Evolutionary conservation across 1,140 invertebrate genomes (phyloP), one percentile per base, ranked within the genome.

Genomic region (Mylabris phalerata): DNA sequence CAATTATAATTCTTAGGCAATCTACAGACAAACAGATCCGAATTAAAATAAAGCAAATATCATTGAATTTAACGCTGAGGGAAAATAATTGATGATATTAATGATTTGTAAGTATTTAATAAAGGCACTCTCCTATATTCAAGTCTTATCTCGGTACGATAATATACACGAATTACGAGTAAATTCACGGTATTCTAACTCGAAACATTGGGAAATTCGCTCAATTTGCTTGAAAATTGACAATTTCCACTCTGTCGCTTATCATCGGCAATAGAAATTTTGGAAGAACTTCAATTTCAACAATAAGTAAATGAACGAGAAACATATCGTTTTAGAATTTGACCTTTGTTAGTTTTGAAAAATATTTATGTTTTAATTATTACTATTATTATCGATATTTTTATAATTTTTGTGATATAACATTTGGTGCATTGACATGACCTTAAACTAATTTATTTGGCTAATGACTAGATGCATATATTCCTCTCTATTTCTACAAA

Each of bases 381-480:
- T 19, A 19, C 19, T 19, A 19, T 19, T 19, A 19, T 19, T 19
- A 19, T 19, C 1, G 19, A 19, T 19, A 13, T 13, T 13, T 13
- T 13, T 13, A 13, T 13, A 19, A 38, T 50, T 50, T n/a, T 39
- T 10, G 24, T 50, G 46, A 55, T 50, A 40, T 55, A 39, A 10
- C 9, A 11, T 48, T 38, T 45, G 50, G 43, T 52, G 38, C 48
- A 43, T 25, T 43, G 32, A 47, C 26, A 44, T 55, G 45, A 57
- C 39, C 42, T 50, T 48, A 51, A 55, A 13, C 24, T 42, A 50
- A 39, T 58, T 51, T 65, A 69, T 71, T 71, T 69, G 67, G 69
- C 66, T 66, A 68, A 61, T 71, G 69, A 71, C 69, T 71, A 71
- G 69, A 71, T 63, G 50, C 51, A 59, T 65, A 57, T 59, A 58